phyloP scores from a whole-genome alignment of 1,140 invertebrate genomes.

The Trachymyrmex cornetzi region DNA sequence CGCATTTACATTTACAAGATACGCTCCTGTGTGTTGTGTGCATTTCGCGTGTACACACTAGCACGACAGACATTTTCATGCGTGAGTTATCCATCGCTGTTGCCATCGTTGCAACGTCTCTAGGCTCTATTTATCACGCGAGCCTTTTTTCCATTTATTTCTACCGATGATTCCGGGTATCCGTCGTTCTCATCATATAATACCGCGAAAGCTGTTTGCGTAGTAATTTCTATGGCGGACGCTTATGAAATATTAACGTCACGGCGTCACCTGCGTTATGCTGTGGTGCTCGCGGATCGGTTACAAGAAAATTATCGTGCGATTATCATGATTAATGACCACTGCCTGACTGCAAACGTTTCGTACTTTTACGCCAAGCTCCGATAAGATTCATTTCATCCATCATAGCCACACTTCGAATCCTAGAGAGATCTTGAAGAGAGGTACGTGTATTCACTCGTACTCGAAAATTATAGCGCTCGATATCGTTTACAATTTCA shows the following conservation, averaged over 20 bases:
- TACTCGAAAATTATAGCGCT: slow-evolving; percentile 21
- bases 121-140: slow-evolving; percentile 62
- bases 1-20: slow-evolving; percentile 9
- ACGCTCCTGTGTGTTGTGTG: slow-evolving; percentile 26
- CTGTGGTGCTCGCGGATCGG: slow-evolving; percentile 64
- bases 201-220: slow-evolving; percentile 62
- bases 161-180: slow-evolving; percentile 62
- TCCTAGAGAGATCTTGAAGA: neutral
- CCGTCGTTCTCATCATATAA: slow-evolving; percentile 56
- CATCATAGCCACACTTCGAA: neutral
- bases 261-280: slow-evolving; percentile 64
- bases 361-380: slow-evolving; percentile 25
- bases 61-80: slow-evolving; percentile 59
- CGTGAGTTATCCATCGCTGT: slow-evolving; percentile 59
- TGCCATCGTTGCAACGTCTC: slow-evolving; percentile 32
- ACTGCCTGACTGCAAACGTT: slow-evolving; percentile 19
- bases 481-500: slow-evolving; percentile 86
- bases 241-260: slow-evolving; percentile 78
- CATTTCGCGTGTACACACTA: slow-evolving; percentile 8
- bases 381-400: slow-evolving; percentile 28
- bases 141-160: slow-evolving; percentile 49
- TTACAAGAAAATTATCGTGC: slow-evolving; percentile 73
- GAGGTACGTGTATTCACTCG: neutral
- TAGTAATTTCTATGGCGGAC: slow-evolving; percentile 59
- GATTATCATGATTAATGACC: slow-evolving; percentile 69